phyloP scores from a whole-genome alignment of 2,113 vertebrate species.

The Paratilapia polleni region DNA sequence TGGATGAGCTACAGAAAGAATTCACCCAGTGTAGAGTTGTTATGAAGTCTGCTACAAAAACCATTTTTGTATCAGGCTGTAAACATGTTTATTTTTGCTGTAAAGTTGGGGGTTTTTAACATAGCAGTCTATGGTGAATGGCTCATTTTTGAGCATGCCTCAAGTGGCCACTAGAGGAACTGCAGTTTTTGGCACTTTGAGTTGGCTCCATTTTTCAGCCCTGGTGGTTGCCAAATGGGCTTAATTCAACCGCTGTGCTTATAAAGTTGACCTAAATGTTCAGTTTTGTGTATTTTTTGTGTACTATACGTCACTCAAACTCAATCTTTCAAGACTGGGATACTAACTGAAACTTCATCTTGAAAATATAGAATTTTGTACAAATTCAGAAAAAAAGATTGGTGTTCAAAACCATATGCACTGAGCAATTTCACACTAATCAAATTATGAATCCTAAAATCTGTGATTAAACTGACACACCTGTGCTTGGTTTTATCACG shows the following conservation, averaged over 20 bases:
- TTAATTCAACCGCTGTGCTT: neutral
- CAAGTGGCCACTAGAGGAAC: neutral
- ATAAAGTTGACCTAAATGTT: too few species aligned
- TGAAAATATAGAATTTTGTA: neutral
- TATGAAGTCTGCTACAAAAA: too few species aligned
- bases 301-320: neutral
- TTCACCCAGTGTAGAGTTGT: accelerated
- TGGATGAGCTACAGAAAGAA: neutral
- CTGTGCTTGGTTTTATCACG: neutral
- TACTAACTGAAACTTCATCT: neutral
- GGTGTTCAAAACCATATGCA: neutral
- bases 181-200: neutral
- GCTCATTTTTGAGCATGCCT: neutral
- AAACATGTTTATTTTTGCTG: accelerated
- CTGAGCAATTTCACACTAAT: neutral
- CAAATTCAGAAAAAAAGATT: neutral
- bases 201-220: neutral
- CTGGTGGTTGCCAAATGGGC: accelerated
- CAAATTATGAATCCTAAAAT: neutral
- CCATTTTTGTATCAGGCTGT: too few species aligned
- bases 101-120: neutral
- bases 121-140: neutral
- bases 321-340: neutral
- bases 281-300: neutral
- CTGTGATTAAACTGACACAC: neutral